Evolutionary conservation across 2,113 vertebrate genomes (phyloP), one percentile per base, ranked within the genome.

Genomic region (Lathamus discolor): DNA sequence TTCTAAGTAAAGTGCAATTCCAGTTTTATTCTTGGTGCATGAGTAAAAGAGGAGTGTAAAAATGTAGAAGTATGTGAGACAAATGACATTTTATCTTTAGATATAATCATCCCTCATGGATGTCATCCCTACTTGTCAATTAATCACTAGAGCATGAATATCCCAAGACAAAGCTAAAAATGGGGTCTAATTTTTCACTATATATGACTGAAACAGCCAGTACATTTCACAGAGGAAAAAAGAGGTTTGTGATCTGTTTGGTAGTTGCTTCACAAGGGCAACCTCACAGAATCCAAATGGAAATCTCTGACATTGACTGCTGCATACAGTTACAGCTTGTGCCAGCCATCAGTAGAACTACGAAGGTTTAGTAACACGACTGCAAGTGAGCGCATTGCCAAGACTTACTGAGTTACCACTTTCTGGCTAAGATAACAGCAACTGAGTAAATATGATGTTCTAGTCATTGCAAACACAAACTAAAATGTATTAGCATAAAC

Each of bases 71-170:
- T 78, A 83, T 25, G 90, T 6, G 10, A 95, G 95, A 96, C 83
- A 96, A 95, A 95, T 92, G 92, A 93, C 80, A 94, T 95, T 92
- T 93, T 92, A 93, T 94, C 90, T 94, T 96, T 93, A 94, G 92
- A 72, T 52, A 73, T 29, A 86, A 74, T 84, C 95, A 96, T 95
- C 77, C 69, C 62, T 96, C 86, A 88, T 14, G 43, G 20, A 55
- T 93, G 88, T 68, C 92, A 93, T 74, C 73, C 29, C 69, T 78
- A 78, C 88, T 83, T 88, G 74, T 31, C 73, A 83, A 81, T 74
- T 96, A 94, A 96, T 96, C 90, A 93, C 83, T 64, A 72, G 27
- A 83, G 52, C 76, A 94, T 19, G 79, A 95, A 95, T 93, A 95
- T 83, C 90, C 61, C 48, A 83, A 75, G 69, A 90, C 72, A 83